Base-by-base conservation (phyloP, 2,113 vertebrate species). In the Calyptomena viridis region DNA sequence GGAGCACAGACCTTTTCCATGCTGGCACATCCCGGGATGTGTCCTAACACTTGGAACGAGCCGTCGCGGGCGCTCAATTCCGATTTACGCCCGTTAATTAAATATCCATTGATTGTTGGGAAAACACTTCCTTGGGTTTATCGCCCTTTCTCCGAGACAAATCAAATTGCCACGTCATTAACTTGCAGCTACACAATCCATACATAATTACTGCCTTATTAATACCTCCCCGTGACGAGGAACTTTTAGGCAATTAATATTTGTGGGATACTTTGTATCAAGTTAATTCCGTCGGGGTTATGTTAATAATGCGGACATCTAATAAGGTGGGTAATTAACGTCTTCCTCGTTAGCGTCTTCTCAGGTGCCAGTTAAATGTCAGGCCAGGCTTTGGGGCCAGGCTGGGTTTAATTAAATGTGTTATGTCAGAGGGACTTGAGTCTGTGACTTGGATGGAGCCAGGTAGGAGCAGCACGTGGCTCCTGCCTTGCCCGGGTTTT, bases 221-320 rank as follows among this genome's bases (percentile, higher is more conserved):
- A 97, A 97, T 96, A 96, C 92, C 90, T 89, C 58, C 56, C 5
- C 92, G 96, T 89, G 58, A 93, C 33, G 62, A 83, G 90, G 95
- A 97, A 96, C 93, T 97, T 96, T 89, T 68, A 91, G 89, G 92
- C 95, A 95, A 96, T 97, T 97, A 95, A 97, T 97, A 96, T 97
- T 96, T 95, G 95, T 20, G 72, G 88, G 89, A 83, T 91, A 89
- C 86, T 96, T 96, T 80, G 96, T 93, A 90, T 67, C 89, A 67
- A 88, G 90, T 95, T 96, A 94, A 96, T 96, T 95, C 95, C 39
- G 1, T 58, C 93, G 91, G 96, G 94, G 95, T 96, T 96, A 95
- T 96, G 96, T 90, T 97, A 96, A 96, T 96, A 95, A 94, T 5
- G 88, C 0, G 39, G 94, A 62, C 89, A 53, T 80, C 93, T 96